Evolutionary conservation across 2,113 vertebrate species (phyloP).

Genomic region (Thamnaconus septentrionalis): DNA sequence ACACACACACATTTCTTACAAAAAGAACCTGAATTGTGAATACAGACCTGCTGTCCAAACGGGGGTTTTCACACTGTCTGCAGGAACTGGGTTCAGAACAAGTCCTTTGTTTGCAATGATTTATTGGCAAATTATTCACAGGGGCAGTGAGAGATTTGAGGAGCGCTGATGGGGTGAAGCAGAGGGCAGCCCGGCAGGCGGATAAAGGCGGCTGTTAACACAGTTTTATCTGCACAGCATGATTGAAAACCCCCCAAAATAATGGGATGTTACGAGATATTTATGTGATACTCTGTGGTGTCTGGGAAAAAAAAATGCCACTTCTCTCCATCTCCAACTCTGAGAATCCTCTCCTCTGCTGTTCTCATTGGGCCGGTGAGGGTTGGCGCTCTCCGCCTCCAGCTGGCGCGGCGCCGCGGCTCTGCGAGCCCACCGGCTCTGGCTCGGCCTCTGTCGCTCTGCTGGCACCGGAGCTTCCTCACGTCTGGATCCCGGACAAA

Average conservation of each 20-base stretch:
- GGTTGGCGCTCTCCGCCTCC: conserved; percentile 21
- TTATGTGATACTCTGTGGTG: conserved; percentile 63
- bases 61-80: conserved; percentile 2
- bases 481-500: conserved; percentile 11
- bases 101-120: conserved; percentile 36
- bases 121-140: conserved; percentile 47
- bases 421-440: conserved; percentile 17
- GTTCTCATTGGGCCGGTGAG: conserved; percentile 70
- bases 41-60: not conserved
- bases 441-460: conserved; percentile 38
- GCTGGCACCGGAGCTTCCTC: conserved; percentile 5
- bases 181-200: conserved; percentile 75
- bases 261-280: conserved; percentile 74
- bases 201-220: conserved; percentile 84
- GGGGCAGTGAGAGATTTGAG: conserved; percentile 54
- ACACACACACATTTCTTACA: too few species aligned
- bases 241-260: too few species aligned
- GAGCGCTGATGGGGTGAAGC: conserved; percentile 80
- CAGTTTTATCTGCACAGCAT: conserved; percentile 63
- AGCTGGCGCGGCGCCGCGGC: not conserved
- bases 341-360: conserved; percentile 67
- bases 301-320: conserved; percentile 39
- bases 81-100: conserved; percentile 21
- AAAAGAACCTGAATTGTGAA: too few species aligned
- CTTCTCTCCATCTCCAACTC: conserved; percentile 58